These are phyloP conservation scores for Ophion ellenae DNA, from an alignment of 2,888 invertebrate genomes.

Conservation along the genomic window DNA sequence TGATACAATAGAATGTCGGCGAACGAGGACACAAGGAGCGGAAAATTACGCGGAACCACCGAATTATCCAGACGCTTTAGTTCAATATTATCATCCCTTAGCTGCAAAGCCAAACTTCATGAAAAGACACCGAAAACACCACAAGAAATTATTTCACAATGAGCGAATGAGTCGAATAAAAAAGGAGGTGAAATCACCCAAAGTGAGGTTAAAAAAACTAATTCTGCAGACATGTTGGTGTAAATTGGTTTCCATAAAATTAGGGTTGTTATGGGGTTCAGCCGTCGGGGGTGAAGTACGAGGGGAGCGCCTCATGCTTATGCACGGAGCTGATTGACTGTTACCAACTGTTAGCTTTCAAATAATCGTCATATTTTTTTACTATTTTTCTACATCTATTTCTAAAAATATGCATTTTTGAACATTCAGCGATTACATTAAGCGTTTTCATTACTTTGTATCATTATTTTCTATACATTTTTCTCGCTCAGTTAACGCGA, in stretches of 20 bases:
- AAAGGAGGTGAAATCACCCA: not conserved
- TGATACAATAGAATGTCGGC: not conserved
- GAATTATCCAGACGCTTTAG: not conserved
- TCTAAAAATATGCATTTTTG: no score
- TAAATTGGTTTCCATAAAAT: not conserved
- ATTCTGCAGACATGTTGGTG: not conserved
- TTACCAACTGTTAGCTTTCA: no score
- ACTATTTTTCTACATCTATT: no score
- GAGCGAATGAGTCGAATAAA: not conserved
- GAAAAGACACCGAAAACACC: not conserved
- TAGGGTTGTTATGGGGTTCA: no score
- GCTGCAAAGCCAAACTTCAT: not conserved
- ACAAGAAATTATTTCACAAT: not conserved
- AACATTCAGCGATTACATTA: no score
- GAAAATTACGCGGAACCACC: not conserved
- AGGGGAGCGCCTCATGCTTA: no score
- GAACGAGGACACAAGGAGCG: not conserved
- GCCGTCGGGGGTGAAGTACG: no score
- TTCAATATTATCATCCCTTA: not conserved
- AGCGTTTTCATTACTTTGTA: no score
- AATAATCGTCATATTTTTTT: no score
- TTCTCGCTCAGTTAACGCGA: no score
- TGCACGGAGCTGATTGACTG: no score
- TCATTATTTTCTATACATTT: no score
- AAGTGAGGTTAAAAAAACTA: not conserved